phyloP scores from a whole-genome alignment of 2,113 vertebrate genomes.

The Catharus minimus region DNA sequence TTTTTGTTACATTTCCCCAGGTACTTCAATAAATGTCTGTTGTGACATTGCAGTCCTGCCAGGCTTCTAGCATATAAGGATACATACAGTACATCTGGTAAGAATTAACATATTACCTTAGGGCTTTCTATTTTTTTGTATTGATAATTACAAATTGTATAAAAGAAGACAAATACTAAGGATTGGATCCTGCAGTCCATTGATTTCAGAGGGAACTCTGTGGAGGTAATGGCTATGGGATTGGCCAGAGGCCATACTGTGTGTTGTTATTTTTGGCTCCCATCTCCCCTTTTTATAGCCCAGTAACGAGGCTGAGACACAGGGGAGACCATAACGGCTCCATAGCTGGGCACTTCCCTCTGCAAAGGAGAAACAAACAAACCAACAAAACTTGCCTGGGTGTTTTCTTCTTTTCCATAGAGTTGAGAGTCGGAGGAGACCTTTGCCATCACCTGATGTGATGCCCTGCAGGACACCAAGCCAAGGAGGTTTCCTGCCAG shows the following conservation, averaged over 20 bases:
- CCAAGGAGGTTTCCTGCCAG: not conserved
- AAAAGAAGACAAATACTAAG: slow-evolving; percentile 49
- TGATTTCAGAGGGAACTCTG: slow-evolving; percentile 5
- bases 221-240: not conserved
- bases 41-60: slow-evolving; percentile 79
- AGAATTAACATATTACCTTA: slow-evolving; percentile 75
- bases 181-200: slow-evolving; percentile 28
- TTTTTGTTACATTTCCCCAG: slow-evolving; percentile 83
- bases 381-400: not conserved
- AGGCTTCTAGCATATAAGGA: slow-evolving; percentile 69
- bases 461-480: not conserved
- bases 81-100: slow-evolving; percentile 72
- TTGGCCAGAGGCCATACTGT: not conserved
- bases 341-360: not conserved
- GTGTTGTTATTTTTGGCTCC: slow-evolving; percentile 52
- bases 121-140: slow-evolving; percentile 63
- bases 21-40: slow-evolving; percentile 81
- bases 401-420: not conserved
- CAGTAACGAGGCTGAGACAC: slow-evolving; percentile 14
- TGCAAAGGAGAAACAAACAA: not conserved
- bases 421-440: not conserved
- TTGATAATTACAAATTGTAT: slow-evolving; percentile 67
- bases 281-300: slow-evolving; percentile 12
- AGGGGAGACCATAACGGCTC: slow-evolving; percentile 1
- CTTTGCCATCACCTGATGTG: not conserved